A percentile compares a stretch with the other conserved stretches of the same genome.
Conservation (phyloP, 2,113 vertebrate species). For the Synchiropus splendidus region DNA sequence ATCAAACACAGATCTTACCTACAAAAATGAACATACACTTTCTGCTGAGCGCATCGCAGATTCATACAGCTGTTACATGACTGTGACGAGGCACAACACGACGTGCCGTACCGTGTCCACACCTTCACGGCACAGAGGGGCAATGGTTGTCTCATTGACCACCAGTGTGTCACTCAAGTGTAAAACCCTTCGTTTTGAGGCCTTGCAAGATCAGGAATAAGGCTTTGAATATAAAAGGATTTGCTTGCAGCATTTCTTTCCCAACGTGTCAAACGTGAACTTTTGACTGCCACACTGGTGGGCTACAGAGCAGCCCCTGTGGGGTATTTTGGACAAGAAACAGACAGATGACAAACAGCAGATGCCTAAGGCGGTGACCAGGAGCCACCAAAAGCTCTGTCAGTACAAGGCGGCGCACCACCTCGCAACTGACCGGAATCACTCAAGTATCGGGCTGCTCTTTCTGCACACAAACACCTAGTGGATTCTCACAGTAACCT, state of each 20-base stretch:
- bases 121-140: slow-evolving; percentile 17
- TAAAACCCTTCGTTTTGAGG: not conserved
- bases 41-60: slow-evolving; percentile 7
- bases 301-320: too few relatives aligned
- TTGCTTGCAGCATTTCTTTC: not conserved
- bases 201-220: slow-evolving; percentile 9
- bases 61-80: slow-evolving; percentile 27
- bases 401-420: not conserved
- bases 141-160: slow-evolving; percentile 8
- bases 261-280: too few relatives aligned
- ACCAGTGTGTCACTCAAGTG: slow-evolving; percentile 4
- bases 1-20: slow-evolving; percentile 33
- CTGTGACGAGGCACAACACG: slow-evolving; percentile 22
- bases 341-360: too few relatives aligned
- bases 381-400: not conserved
- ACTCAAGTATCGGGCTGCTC: slow-evolving; percentile 10
- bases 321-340: too few relatives aligned
- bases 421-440: slow-evolving; percentile 8
- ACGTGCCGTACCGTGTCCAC: slow-evolving; percentile 11
- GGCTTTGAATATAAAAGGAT: slow-evolving; percentile 1
- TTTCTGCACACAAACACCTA: slow-evolving; percentile 10
- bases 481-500: slow-evolving; percentile 35
- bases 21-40: slow-evolving; percentile 41
- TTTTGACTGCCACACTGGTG: too few relatives aligned
- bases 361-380: too few relatives aligned